Conservation (phyloP, 1,140 invertebrate species). For the Alviniconcha marisindica region DNA sequence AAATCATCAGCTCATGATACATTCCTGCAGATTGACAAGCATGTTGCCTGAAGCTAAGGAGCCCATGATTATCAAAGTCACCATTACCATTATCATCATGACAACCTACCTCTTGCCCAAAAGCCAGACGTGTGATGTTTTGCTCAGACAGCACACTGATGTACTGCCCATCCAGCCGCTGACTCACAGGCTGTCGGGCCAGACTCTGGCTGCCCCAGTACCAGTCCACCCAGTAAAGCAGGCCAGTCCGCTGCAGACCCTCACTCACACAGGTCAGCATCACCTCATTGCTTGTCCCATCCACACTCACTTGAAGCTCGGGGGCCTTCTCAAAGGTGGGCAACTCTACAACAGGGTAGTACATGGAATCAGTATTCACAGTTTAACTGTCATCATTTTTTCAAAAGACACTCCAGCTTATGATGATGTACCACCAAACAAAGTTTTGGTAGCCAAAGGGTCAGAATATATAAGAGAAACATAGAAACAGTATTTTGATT, state of each 20-base stretch:
- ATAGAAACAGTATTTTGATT: no score
- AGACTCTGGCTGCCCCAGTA: conserved; percentile 30
- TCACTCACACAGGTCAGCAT: conserved; percentile 47
- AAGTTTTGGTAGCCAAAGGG: no score
- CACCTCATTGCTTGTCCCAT: conserved; percentile 25
- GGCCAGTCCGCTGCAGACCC: conserved; percentile 31
- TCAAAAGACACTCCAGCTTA: no score
- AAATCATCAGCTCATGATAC: no score
- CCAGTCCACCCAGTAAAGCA: conserved; percentile 51
- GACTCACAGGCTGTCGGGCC: background rate
- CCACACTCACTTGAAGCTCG: conserved; percentile 37
- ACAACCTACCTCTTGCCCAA: background rate
- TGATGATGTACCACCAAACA: no score
- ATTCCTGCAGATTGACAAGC: no score
- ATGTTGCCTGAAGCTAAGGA: no score
- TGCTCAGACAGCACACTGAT: conserved; percentile 24
- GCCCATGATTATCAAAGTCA: background rate
- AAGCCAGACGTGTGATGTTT: conserved; percentile 38
- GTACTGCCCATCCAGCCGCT: background rate
- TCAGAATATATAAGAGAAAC: no score
- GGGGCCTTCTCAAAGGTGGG: conserved; percentile 50
- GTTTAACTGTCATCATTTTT: no score
- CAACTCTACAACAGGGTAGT: conserved; percentile 51
- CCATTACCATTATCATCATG: background rate
- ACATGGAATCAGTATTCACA: no score